phyloP scores from a whole-genome alignment of 2,113 vertebrate genomes.

The Aldabrachelys gigantea region DNA sequence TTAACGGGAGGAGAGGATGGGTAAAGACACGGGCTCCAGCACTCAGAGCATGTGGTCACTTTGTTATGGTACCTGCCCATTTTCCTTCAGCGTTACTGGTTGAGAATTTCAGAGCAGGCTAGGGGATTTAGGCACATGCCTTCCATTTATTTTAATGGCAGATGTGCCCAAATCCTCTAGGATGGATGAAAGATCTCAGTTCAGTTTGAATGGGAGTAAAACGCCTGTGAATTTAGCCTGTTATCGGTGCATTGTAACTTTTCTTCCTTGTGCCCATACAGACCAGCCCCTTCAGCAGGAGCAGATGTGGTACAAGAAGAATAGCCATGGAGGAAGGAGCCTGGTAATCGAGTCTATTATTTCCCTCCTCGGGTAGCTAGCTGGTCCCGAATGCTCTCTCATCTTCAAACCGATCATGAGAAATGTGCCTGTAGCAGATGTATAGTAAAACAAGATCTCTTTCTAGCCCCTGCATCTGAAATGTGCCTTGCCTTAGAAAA shows the following conservation, averaged over 20 bases:
- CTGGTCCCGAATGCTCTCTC: too few species aligned
- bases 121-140: background rate
- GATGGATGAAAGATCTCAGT: background rate
- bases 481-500: background rate
- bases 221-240: fast-evolving
- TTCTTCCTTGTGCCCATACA: background rate
- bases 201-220: background rate
- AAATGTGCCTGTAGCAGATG: background rate
- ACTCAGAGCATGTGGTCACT: background rate
- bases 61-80: background rate
- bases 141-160: background rate
- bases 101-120: background rate
- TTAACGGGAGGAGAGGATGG: background rate
- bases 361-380: background rate
- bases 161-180: background rate
- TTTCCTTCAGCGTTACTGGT: background rate
- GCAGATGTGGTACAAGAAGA: background rate
- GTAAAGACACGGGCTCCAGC: background rate
- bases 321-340: fast-evolving
- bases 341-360: background rate
- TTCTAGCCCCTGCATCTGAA: fast-evolving
- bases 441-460: fast-evolving
- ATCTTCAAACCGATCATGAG: background rate
- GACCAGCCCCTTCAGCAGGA: fast-evolving
- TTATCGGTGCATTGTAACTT: background rate